Conservation (phyloP, 2,888 invertebrate genomes). For the Apamea epomidion region DNA sequence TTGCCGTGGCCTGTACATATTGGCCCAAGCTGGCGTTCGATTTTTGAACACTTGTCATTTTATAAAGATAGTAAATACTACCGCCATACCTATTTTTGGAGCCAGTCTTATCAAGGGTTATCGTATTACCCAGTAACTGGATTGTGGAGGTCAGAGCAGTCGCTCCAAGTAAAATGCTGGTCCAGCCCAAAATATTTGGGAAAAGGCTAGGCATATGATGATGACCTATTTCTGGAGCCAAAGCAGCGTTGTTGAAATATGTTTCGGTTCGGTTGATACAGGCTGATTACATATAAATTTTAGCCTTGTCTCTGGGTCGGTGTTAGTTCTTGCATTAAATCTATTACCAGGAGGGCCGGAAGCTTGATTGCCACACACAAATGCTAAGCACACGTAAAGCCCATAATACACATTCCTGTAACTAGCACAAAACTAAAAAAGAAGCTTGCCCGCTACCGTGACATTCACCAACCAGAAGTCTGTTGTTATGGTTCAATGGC, state of each 20-base stretch:
- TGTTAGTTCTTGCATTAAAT: not conserved
- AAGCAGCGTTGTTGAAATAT: not conserved
- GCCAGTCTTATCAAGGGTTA: not conserved
- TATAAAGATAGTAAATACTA: not conserved
- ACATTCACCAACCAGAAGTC: too few species aligned
- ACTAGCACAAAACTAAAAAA: too few species aligned
- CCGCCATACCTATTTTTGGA: not conserved
- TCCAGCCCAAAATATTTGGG: too few species aligned
- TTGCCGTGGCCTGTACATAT: conserved; percentile 2
- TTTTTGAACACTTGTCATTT: conserved; percentile 14
- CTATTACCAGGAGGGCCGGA: not conserved
- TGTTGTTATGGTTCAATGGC: too few species aligned
- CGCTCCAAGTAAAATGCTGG: too few species aligned
- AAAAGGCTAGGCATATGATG: too few species aligned
- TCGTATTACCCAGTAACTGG: too few species aligned
- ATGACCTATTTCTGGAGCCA: not conserved
- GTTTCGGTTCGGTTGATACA: not conserved
- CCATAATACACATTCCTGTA: too few species aligned
- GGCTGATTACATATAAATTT: not conserved
- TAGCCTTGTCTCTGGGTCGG: not conserved
- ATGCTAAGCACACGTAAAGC: not conserved
- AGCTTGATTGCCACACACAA: not conserved
- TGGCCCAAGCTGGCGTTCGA: conserved; percentile 35
- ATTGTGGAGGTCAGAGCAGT: too few species aligned
- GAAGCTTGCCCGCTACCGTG: too few species aligned